These are phyloP conservation scores for Petrophora chlorosata DNA, from an alignment of 2,888 invertebrate species.

Conservation along the genomic window DNA sequence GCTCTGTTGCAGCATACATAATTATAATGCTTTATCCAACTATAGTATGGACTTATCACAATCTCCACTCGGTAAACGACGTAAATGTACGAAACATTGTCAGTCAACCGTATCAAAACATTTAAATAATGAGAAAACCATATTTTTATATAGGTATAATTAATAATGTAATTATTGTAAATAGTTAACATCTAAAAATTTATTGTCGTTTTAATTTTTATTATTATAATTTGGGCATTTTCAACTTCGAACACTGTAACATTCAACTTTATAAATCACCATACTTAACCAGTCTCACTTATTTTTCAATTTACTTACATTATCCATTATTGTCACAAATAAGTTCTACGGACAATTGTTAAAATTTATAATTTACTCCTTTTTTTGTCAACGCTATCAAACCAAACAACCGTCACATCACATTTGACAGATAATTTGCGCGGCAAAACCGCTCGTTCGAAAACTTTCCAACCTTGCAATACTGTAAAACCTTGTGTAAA, in stretches of 20 bases:
- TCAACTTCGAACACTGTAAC: not conserved
- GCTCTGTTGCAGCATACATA: slow-evolving; percentile 39
- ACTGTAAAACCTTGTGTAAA: not conserved
- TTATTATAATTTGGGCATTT: not conserved
- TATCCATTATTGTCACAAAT: no score
- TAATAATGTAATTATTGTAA: not conserved
- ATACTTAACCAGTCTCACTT: slow-evolving; percentile 5
- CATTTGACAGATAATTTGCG: slow-evolving; percentile 1
- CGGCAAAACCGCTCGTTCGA: not conserved
- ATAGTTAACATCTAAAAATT: slow-evolving; percentile 6
- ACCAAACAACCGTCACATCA: not conserved
- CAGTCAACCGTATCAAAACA: not conserved
- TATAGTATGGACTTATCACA: slow-evolving; percentile 57
- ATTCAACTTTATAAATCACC: not conserved
- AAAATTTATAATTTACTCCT: no score
- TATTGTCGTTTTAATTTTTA: slow-evolving; percentile 6
- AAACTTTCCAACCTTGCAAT: no score
- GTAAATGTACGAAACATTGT: not conserved
- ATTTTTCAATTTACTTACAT: not conserved
- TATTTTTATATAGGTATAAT: no score
- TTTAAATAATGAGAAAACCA: no score
- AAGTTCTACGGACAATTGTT: no score
- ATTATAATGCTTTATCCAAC: slow-evolving; percentile 45
- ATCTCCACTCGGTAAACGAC: slow-evolving; percentile 43
- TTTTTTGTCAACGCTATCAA: not conserved